A percentile compares a stretch with the other conserved stretches of the same genome.
phyloP scores from a whole-genome alignment of 2,113 vertebrate genomes.

The Cyprinodon tularosa region DNA sequence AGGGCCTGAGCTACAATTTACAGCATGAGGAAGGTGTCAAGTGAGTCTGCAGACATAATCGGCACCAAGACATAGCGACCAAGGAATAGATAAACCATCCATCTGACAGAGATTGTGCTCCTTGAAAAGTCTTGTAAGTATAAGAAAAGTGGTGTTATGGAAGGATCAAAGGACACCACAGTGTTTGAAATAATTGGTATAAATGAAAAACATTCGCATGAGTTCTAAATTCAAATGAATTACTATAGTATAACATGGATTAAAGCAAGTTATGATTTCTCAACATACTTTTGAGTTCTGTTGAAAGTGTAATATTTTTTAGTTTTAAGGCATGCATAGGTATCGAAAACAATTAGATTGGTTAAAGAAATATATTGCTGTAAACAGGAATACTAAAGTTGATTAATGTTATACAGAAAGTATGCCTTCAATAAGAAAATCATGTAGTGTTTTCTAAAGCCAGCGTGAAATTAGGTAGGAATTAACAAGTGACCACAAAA shows the following conservation, averaged over 20 bases:
- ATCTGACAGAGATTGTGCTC: background rate
- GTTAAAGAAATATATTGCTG: too few relatives aligned
- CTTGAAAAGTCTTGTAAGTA: background rate
- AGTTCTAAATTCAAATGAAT: too few relatives aligned
- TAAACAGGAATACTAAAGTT: too few relatives aligned
- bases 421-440: too few relatives aligned
- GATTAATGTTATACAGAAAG: too few relatives aligned
- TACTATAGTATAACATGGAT: background rate
- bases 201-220: background rate
- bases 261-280: background rate
- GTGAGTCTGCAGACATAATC: conserved; percentile 20
- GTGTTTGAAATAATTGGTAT: background rate
- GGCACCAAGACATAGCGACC: conserved; percentile 10
- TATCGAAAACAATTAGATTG: too few relatives aligned
- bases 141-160: background rate
- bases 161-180: background rate
- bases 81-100: background rate
- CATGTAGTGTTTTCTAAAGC: too few relatives aligned
- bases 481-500: too few relatives aligned
- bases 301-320: too few relatives aligned
- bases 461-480: too few relatives aligned
- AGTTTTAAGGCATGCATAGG: too few relatives aligned
- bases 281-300: background rate
- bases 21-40: conserved; percentile 38
- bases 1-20: conserved; percentile 32